These are phyloP conservation scores for Crypturellus undulatus DNA, from an alignment of 2,113 vertebrate species.

Conservation along the genomic window DNA sequence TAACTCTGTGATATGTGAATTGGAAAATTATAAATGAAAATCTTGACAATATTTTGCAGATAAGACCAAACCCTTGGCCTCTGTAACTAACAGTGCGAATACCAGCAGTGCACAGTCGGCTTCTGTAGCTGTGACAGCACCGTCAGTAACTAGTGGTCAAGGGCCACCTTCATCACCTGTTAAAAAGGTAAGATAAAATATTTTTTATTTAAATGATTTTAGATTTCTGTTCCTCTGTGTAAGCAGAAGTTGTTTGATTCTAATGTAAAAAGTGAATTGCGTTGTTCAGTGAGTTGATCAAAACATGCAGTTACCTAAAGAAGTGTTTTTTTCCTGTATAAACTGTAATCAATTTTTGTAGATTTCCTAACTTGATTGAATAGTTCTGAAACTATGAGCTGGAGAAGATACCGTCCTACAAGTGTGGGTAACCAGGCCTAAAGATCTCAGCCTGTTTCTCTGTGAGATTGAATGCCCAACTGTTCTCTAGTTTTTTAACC, in stretches of 20 bases:
- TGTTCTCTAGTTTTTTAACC: too few species aligned
- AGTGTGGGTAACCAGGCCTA: too few species aligned
- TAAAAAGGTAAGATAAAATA: constrained; percentile 89
- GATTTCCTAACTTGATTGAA: neutral
- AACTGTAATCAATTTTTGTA: accelerated
- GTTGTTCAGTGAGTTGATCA: neutral
- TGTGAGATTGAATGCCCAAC: too few species aligned
- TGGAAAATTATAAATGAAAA: neutral
- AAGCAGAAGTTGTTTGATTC: neutral
- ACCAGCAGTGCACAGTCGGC: constrained; percentile 78
- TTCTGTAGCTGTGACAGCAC: constrained; percentile 78
- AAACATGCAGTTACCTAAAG: neutral
- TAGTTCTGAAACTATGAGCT: neutral
- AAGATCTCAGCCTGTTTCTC: too few species aligned
- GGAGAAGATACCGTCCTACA: too few species aligned
- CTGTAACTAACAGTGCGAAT: constrained; percentile 83
- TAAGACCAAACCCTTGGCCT: constrained; percentile 86
- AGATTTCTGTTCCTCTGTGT: neutral
- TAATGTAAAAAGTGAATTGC: neutral
- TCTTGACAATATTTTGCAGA: constrained; percentile 77
- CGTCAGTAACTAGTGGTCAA: constrained; percentile 87
- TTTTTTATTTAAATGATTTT: neutral
- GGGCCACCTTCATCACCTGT: constrained; percentile 91
- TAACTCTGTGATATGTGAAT: neutral
- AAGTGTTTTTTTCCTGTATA: neutral